These are phyloP conservation scores for Drosophila nigricruria DNA, from an alignment of 2,888 invertebrate genomes.

Conservation along the genomic window DNA sequence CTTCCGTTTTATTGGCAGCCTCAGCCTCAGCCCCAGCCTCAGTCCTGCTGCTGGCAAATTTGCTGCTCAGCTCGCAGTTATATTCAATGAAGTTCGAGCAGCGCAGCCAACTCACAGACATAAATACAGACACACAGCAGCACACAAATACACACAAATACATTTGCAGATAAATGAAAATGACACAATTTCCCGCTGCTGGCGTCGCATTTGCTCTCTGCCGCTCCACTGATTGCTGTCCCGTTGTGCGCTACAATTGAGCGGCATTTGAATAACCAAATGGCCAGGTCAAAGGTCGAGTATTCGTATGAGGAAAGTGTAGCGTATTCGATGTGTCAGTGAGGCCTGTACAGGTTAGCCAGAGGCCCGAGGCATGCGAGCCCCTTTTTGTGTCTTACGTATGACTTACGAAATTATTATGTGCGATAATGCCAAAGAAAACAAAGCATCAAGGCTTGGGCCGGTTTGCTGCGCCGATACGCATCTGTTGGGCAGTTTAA, in stretches of 20 bases:
- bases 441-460: constrained; percentile 25
- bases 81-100: constrained; percentile 71
- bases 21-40: constrained; percentile 15
- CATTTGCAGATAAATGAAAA: constrained; percentile 66
- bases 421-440: constrained; percentile 65
- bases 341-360: background rate
- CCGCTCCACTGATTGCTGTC: constrained; percentile 33
- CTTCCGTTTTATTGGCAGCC: constrained; percentile 76
- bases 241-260: constrained; percentile 43
- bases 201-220: no score
- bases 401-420: constrained; percentile 67
- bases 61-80: constrained; percentile 40
- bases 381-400: constrained; percentile 38
- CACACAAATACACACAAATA: no score
- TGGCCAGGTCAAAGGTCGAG: background rate
- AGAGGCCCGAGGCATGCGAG: constrained; percentile 25
- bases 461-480: constrained; percentile 21
- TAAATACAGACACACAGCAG: constrained; percentile 19
- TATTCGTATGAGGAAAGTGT: background rate
- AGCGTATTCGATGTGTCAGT: constrained; percentile 9
- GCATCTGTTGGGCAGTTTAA: constrained; percentile 72
- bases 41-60: constrained; percentile 15
- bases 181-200: constrained; percentile 66
- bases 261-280: constrained; percentile 28
- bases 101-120: constrained; percentile 27